Evolutionary conservation across 2,888 invertebrate genomes (phyloP).

Genomic region (Quadroppia sp.): DNA sequence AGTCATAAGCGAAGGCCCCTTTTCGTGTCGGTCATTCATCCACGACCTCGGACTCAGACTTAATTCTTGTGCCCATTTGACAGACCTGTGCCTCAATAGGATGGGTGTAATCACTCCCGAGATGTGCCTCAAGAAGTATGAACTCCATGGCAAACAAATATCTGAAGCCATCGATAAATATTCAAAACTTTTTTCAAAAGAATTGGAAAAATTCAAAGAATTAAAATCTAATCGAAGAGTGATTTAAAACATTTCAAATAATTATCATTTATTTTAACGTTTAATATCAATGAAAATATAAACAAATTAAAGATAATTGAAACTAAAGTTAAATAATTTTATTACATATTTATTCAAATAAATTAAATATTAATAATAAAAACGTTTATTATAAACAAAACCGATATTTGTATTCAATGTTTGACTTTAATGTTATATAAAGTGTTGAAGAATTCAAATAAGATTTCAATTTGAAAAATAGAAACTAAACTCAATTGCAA

Average conservation of each 20-base stretch:
- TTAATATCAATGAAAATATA: not conserved
- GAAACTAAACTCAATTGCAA: not conserved
- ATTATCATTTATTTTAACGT: not conserved
- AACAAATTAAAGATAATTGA: not conserved
- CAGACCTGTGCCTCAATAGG: not conserved
- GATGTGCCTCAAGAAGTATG: slow-evolving; percentile 30
- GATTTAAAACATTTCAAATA: not conserved
- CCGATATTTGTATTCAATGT: too few relatives aligned
- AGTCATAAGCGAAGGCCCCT: slow-evolving; percentile 25
- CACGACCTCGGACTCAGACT: slow-evolving; percentile 34
- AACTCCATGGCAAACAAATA: slow-evolving; percentile 35
- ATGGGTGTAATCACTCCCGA: slow-evolving; percentile 24
- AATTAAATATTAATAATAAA: too few relatives aligned
- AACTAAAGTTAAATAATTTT: not conserved
- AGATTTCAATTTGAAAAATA: too few relatives aligned
- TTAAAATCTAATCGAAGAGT: not conserved
- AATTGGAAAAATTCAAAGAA: slow-evolving; percentile 9
- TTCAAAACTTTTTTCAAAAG: slow-evolving; percentile 1
- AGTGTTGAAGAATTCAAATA: too few relatives aligned
- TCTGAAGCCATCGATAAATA: slow-evolving; percentile 28
- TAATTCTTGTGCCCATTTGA: slow-evolving; percentile 18
- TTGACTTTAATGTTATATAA: too few relatives aligned
- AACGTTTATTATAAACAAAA: too few relatives aligned
- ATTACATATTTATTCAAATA: too few relatives aligned
- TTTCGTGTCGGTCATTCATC: slow-evolving; percentile 37